phyloP scores from a whole-genome alignment of 2,797 vertebrate species.

The Microhierax caerulescens region DNA sequence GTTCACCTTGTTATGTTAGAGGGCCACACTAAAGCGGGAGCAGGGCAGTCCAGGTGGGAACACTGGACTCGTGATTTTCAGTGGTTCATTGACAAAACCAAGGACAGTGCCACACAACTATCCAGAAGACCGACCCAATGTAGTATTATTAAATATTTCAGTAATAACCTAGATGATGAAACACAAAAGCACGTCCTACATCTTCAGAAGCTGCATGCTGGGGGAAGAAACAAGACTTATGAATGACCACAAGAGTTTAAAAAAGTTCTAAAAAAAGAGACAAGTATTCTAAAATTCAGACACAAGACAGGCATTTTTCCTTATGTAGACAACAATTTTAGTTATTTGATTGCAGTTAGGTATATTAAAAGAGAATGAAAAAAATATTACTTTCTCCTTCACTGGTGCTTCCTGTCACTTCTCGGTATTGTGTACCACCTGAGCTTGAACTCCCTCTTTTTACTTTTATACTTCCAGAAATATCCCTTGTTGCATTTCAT shows the following conservation, averaged over 20 bases:
- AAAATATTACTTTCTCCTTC: neutral
- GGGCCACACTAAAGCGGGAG: neutral
- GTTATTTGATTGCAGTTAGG: neutral
- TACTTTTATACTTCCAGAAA: neutral
- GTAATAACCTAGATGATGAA: neutral
- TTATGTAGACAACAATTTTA: neutral
- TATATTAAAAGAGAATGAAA: neutral
- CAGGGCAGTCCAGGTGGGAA: neutral
- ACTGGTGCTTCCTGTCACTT: neutral
- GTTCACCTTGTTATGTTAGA: neutral
- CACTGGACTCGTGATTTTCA: neutral
- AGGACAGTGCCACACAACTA: neutral
- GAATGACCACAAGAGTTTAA: neutral
- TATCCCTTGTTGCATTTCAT: neutral
- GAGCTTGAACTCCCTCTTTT: neutral
- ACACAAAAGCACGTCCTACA: neutral
- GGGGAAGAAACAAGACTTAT: neutral
- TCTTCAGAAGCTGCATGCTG: neutral
- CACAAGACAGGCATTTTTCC: neutral
- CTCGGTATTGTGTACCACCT: neutral
- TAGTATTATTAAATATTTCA: neutral
- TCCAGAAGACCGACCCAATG: neutral
- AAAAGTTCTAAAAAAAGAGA: neutral
- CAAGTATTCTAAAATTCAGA: too few relatives aligned
- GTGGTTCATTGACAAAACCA: neutral